Evolutionary conservation across 37 sponge, comb jelly and placozoan species (phyloP).

Genomic region (Mnemiopsis leidyi): DNA sequence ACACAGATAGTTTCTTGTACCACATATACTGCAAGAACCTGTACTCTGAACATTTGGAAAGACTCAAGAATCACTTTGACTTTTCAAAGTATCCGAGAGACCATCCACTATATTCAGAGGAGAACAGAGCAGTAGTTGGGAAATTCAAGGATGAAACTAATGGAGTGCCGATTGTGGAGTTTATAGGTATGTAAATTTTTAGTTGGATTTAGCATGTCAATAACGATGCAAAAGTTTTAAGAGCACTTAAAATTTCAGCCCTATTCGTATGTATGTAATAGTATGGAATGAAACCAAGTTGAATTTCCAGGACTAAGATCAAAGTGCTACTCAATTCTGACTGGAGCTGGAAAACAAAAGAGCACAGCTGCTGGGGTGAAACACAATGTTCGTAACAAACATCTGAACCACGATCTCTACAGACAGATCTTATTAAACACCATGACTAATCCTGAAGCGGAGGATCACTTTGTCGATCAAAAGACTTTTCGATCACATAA

Average conservation of each 20-base stretch:
- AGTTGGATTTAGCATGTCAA: no score
- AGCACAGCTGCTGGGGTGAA: conserved; percentile 20
- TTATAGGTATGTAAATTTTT: not conserved
- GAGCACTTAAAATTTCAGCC: no score
- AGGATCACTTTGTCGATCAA: not conserved
- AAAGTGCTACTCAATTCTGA: not conserved
- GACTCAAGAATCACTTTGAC: not conserved
- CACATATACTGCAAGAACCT: not conserved
- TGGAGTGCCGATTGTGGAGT: not conserved
- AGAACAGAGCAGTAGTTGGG: not conserved
- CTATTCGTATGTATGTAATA: no score
- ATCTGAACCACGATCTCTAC: conserved; percentile 11
- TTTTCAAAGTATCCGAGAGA: not conserved
- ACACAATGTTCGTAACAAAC: not conserved
- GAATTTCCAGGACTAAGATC: not conserved
- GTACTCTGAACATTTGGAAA: not conserved
- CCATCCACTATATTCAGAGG: not conserved
- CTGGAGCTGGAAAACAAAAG: not conserved
- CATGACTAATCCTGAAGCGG: not conserved
- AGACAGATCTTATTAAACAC: not conserved
- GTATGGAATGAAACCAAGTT: no score
- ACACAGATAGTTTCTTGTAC: conserved; percentile 11
- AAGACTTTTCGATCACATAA: not conserved
- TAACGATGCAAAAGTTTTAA: no score
- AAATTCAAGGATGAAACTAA: conserved; percentile 26